A percentile compares a stretch with the other conserved stretches of the same genome.
Evolutionary conservation across 2,888 invertebrate species (phyloP).

Genomic region (Dyspetes luteomarginatus): DNA sequence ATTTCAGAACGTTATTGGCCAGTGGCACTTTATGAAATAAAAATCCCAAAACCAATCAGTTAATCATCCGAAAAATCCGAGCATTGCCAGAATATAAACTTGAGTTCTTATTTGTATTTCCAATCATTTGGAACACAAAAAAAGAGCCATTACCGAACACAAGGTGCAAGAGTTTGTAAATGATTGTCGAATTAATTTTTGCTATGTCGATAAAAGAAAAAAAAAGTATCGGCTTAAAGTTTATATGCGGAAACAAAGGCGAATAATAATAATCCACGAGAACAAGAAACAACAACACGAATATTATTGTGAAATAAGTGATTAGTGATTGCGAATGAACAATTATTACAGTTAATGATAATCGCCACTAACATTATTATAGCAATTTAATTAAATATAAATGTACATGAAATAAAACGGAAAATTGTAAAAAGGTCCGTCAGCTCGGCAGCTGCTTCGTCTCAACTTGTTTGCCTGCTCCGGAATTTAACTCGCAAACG

Average conservation of each 20-base stretch:
- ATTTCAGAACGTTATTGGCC: background rate
- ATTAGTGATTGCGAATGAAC: slow-evolving; percentile 69
- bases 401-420: slow-evolving; percentile 63
- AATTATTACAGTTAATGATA: slow-evolving; percentile 72
- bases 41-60: background rate
- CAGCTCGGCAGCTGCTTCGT: slow-evolving; percentile 7
- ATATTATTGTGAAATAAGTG: slow-evolving; percentile 70
- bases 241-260: slow-evolving; percentile 42
- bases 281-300: slow-evolving; percentile 55
- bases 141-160: slow-evolving; percentile 12
- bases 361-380: slow-evolving; percentile 61
- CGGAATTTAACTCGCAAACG: background rate
- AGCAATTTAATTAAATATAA: slow-evolving; percentile 58
- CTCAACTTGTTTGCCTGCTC: background rate
- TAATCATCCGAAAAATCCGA: background rate
- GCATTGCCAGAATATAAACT: background rate
- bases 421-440: slow-evolving; percentile 69
- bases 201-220: slow-evolving; percentile 73
- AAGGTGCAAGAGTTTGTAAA: slow-evolving; percentile 67
- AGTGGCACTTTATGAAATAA: background rate
- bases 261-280: slow-evolving; percentile 47
- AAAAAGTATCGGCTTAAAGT: slow-evolving; percentile 68
- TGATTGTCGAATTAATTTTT: slow-evolving; percentile 73
- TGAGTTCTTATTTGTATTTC: slow-evolving; percentile 7
- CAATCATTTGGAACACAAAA: background rate